Evolutionary conservation across 2,113 vertebrate genomes (phyloP).

Genomic region (Entosphenus tridentatus): DNA sequence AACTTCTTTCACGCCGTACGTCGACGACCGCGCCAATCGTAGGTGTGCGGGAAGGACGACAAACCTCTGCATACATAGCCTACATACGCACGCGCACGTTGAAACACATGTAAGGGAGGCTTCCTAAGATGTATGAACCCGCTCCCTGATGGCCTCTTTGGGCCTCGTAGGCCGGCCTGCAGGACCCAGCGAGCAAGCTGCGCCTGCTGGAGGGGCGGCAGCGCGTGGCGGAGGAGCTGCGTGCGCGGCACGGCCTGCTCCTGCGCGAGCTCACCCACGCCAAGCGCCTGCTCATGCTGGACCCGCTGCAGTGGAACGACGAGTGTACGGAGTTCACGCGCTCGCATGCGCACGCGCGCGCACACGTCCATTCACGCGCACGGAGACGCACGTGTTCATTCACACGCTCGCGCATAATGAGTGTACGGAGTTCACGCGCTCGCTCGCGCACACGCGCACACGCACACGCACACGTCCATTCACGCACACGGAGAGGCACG

Average conservation of each 20-base stretch:
- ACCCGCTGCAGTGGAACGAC: constrained; percentile 74
- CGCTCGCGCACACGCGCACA: neutral
- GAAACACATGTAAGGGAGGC: too few species aligned
- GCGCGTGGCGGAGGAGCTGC: constrained; percentile 71
- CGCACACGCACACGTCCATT: neutral
- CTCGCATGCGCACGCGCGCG: neutral
- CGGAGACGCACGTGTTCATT: neutral
- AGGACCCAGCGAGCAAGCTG: constrained; percentile 47
- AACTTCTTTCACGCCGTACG: too few species aligned
- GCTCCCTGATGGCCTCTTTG: neutral
- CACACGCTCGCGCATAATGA: neutral
- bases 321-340: constrained; percentile 37
- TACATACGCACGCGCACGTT: too few species aligned
- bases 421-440: neutral
- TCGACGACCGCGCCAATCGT: too few species aligned
- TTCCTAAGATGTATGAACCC: too few species aligned
- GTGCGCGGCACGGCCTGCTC: constrained; percentile 73
- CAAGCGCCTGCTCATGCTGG: constrained; percentile 85
- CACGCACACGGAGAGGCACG: neutral
- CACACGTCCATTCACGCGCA: neutral
- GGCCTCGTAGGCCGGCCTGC: neutral
- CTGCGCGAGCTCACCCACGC: constrained; percentile 82
- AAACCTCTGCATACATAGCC: too few species aligned
- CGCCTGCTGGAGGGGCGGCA: constrained; percentile 71
- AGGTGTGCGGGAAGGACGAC: too few species aligned